Conservation (phyloP, 1,140 invertebrate genomes). For the Luehdorfia chinensis region DNA sequence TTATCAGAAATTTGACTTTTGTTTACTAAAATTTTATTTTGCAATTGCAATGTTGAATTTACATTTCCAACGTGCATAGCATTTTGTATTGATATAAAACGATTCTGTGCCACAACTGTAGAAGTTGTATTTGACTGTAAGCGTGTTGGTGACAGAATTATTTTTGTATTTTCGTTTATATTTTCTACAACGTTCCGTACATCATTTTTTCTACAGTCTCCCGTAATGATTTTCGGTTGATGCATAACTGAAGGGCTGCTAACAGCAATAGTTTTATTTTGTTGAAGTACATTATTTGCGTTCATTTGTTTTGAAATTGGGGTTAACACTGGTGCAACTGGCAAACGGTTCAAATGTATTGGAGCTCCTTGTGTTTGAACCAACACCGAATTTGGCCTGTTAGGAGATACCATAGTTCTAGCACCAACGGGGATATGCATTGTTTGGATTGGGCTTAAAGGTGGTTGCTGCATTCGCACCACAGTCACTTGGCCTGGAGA, state of each 20-base stretch:
- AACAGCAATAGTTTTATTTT: conserved; percentile 51
- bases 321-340: conserved; percentile 76
- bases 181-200: conserved; percentile 39
- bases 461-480: conserved; percentile 73
- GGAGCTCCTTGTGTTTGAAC: conserved; percentile 65
- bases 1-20: conserved; percentile 49
- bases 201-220: conserved; percentile 55
- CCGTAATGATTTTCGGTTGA: conserved; percentile 48
- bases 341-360: conserved; percentile 70
- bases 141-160: conserved; percentile 64
- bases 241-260: conserved; percentile 42
- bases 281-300: conserved; percentile 71
- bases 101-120: conserved; percentile 67
- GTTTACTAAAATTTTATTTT: conserved; percentile 61
- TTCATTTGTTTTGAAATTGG: conserved; percentile 77
- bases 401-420: conserved; percentile 70
- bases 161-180: conserved; percentile 56
- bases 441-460: conserved; percentile 68
- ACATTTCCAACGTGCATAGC: conserved; percentile 50
- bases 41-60: conserved; percentile 53
- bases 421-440: conserved; percentile 58
- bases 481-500: conserved; percentile 70
- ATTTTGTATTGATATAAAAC: conserved; percentile 66
- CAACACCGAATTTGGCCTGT: conserved; percentile 64
- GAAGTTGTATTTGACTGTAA: conserved; percentile 52